Conservation (phyloP, 2,888 invertebrate genomes). For the Macrophya alboannulata region DNA sequence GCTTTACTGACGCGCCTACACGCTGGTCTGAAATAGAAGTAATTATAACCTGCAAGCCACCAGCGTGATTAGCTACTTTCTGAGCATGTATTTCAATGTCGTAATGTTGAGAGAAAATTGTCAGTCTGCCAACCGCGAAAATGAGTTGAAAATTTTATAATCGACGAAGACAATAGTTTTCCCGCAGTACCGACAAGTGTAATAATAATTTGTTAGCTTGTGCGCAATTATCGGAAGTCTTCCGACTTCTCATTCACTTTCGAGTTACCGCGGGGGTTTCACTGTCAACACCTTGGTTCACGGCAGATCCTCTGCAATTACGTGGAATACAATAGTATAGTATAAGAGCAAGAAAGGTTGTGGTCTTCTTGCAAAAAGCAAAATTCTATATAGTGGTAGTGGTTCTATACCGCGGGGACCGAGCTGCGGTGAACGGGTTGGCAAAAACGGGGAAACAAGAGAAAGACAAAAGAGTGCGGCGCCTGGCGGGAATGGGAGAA, state of each 20-base stretch:
- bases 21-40: neutral
- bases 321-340: constrained; percentile 28
- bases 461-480: constrained; percentile 56
- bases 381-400: constrained; percentile 37
- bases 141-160: neutral
- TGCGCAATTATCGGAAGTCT: neutral
- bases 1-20: constrained; percentile 18
- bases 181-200: neutral
- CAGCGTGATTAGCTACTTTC: constrained; percentile 30
- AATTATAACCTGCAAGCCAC: constrained; percentile 20
- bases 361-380: constrained; percentile 47
- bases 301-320: constrained; percentile 37
- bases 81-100: neutral
- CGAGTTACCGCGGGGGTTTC: neutral
- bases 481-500: constrained; percentile 57
- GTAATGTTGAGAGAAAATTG: neutral
- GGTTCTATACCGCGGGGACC: constrained; percentile 24
- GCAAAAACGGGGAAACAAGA: constrained; percentile 57
- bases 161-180: constrained; percentile 1
- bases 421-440: constrained; percentile 41
- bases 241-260: constrained; percentile 35
- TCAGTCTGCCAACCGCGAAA: neutral
- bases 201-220: constrained; percentile 14
- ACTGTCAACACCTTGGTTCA: constrained; percentile 40
- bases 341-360: constrained; percentile 33